A percentile compares a stretch with the other conserved stretches of the same genome.
phyloP scores from a whole-genome alignment of 2,888 invertebrate genomes.

The Chirona hameri region DNA sequence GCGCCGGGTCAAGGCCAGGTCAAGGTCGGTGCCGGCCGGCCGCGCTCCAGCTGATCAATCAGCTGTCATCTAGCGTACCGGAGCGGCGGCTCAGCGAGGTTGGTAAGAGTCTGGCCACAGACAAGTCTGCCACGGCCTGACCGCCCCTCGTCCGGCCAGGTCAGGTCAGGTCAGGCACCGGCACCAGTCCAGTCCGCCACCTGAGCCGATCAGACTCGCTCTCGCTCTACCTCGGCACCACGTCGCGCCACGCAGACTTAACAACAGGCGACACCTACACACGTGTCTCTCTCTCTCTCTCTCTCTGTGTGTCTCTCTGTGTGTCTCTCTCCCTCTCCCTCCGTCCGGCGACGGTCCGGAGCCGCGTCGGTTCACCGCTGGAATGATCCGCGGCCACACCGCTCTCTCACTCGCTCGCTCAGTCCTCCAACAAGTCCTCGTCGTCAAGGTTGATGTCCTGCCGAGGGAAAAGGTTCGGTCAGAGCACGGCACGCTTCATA shows the following conservation, averaged over 20 bases:
- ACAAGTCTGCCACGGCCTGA: too few species aligned
- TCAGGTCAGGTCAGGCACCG: too few species aligned
- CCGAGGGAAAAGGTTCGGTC: neutral
- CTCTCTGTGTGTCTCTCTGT: neutral
- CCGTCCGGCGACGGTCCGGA: neutral
- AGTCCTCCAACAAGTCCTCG: conserved; percentile 5
- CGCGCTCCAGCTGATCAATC: too few species aligned
- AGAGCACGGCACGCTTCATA: neutral
- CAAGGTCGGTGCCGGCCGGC: too few species aligned
- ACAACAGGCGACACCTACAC: neutral
- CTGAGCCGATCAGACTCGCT: neutral
- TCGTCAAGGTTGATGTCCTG: conserved; percentile 6
- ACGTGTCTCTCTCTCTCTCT: neutral
- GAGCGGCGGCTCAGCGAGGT: too few species aligned
- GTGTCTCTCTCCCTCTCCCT: neutral
- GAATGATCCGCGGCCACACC: neutral
- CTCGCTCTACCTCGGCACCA: neutral
- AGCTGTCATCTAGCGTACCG: too few species aligned
- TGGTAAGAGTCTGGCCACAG: too few species aligned
- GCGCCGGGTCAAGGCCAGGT: too few species aligned
- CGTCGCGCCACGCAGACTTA: neutral
- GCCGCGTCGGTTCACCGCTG: neutral
- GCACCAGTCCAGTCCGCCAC: too few species aligned
- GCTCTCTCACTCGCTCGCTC: neutral
- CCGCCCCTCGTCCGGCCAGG: too few species aligned